phyloP scores from a whole-genome alignment of 2,888 invertebrate species.

The Tyria jacobaeae region DNA sequence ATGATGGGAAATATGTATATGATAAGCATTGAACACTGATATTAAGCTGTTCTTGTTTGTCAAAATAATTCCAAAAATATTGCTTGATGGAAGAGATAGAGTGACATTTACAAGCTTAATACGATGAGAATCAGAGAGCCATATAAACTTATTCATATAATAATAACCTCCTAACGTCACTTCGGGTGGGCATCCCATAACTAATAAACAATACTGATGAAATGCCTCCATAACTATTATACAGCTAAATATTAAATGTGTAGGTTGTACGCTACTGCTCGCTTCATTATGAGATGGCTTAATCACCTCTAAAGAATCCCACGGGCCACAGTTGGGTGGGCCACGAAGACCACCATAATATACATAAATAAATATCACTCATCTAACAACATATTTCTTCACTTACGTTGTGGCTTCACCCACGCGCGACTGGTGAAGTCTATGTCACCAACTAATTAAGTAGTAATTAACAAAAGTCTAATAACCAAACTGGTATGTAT shows the following conservation, averaged over 20 bases:
- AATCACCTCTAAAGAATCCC: slow-evolving; percentile 18
- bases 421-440: too few relatives aligned
- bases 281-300: slow-evolving; percentile 16
- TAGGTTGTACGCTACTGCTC: slow-evolving; percentile 18
- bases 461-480: too few relatives aligned
- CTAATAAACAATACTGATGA: slow-evolving; percentile 16
- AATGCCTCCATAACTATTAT: slow-evolving; percentile 7
- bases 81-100: too few relatives aligned
- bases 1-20: too few relatives aligned
- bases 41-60: too few relatives aligned
- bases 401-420: too few relatives aligned
- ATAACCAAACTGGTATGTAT: background rate
- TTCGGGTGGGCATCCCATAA: slow-evolving; percentile 4
- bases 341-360: slow-evolving; percentile 8
- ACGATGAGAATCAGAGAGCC: background rate
- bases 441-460: too few relatives aligned
- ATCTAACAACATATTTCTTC: background rate
- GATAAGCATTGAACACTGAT: too few relatives aligned
- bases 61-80: too few relatives aligned
- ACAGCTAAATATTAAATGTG: slow-evolving; percentile 8
- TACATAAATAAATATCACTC: background rate
- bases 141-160: background rate
- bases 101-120: too few relatives aligned
- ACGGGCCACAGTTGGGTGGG: slow-evolving; percentile 13
- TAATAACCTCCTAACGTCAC: background rate